Base-by-base conservation (phyloP, 2,888 invertebrate genomes). In the Stomorhina lunata region DNA sequence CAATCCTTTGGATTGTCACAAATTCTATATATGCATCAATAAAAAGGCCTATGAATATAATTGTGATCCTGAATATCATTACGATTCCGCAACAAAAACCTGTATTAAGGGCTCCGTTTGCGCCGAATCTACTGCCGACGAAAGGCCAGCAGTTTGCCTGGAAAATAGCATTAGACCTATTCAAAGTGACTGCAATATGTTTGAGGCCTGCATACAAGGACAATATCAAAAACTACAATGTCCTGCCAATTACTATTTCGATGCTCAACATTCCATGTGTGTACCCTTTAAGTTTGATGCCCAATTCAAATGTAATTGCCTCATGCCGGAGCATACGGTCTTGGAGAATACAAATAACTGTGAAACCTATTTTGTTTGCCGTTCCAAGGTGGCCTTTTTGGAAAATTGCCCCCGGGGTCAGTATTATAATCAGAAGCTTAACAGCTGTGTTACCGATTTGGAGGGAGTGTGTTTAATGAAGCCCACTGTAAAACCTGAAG, bases 241-340 rank as follows among this genome's bases (percentile, higher is more conserved):
- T 29, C 80, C 79, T 0, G 20, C 45, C 2, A 86, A 85, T 9
- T 72, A 68, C 4, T 88, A 87, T 43, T 86, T 87, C 27, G 81
- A 86, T 81, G 69, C 20, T 0, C 37, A 55, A 1, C 32, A 75
- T 4, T 72, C 61, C 0, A 77, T 83, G 4, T 88, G 88, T 61
- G 57, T 85, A 12, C 63, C 84, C 25, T 72, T 80, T 12, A 17
- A 27, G 10, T 59, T 48, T 25, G 84, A 81, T 25, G 78, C 84
- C 0, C 73, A 77, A 0, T 87, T 86, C 68, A 85, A 86, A 71
- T 88, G 88, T 63, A 86, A 86, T 48, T 88, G 88, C 66, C 45
- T 87, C 10, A 55, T 87, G 45, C 86, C 87, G 2, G 85, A 86
- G 1, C 75, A 87, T 9, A 69, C 88, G 0, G 81, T 84, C 1